Base-by-base conservation (phyloP, 2,113 vertebrate species). In the Myrmecobius fasciatus region DNA sequence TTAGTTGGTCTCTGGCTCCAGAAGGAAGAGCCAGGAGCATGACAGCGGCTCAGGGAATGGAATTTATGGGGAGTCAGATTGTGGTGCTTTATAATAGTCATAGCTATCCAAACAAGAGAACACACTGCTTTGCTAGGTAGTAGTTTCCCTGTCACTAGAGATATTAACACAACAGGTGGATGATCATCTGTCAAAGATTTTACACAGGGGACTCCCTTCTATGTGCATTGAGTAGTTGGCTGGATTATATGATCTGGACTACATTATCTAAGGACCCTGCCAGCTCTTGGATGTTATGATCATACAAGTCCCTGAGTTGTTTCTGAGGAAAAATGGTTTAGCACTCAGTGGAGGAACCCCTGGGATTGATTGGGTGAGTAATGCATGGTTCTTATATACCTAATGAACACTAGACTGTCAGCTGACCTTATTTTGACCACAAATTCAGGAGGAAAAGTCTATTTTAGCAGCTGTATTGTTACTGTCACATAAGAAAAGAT, bases 341-440 rank as follows among this genome's bases (percentile, higher is more conserved):
- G 56, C 93, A 83, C 89, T 95, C 89, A 22, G 12, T 53, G n/a
- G 8, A 75, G 95, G 54, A 94, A 25, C 43, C 83, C 83, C 94
- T 28, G 8, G 7, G 54, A 46, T 52, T 54, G 53, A 53, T 53
- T 96, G 67, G 67, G 88, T 88, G 91, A 0, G 93, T 93, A 92
- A 25, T 43, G 92, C 31, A 89, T 8, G 14, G 22, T 75, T 2
- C 60, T 91, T 92, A 52, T 9, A 88, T 31, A 51, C n/a, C 14
- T 1, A 4, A 12, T 0, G 2, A n/a, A 9, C 0, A 0, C 75
- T 28, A 51, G 49, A 25, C 3, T 60, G 48, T 56, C 0, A 0
- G n/a, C 7, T 46, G 36, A 31, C 20, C 10, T 56, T 43, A 48
- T 89, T 46, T 91, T 93, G 60, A 89, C 20, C 0, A 67, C 22